Base-by-base conservation (phyloP, 2,888 invertebrate species). In the Spilosoma lubricipeda region DNA sequence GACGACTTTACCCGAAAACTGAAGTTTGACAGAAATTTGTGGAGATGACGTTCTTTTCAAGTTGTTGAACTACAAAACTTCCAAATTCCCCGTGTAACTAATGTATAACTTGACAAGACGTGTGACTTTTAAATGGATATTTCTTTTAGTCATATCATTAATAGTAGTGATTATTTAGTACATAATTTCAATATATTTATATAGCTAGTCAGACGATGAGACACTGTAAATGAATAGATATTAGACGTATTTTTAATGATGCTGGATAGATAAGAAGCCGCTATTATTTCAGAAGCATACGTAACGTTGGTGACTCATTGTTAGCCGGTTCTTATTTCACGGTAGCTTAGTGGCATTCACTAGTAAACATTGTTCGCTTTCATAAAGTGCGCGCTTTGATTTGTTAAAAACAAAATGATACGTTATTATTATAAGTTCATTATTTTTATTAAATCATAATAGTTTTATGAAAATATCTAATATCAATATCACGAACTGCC, bases 241-340 rank as follows among this genome's bases (percentile, higher is more conserved):
- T 52, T 66, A 67, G 52, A 69, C 30, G 39, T 36, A 36, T 11
- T 33, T 69, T 56, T 56, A 65, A 74, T 70, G 36, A 52, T 23
- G 56, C 23, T 67, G 23, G 42, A 33, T 70, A 69, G 52, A 84
- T 85, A 85, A 84, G 85, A 85, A 83, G 81, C 81, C 82, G 80
- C 80, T 79, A 84, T 86, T 90, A 90, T 89, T 91, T 89, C 88
- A 90, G 85, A 86, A 85, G 87, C 86, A 87, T 86, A 91, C 91
- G 90, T 91, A 91, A 91, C 90, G 86, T 87, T 81, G 83, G 91
- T 90, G 90, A 91, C 85, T 90, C 89, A 92, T 90, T 90, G 90
- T 91, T 85, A 85, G 87, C 85, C 86, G 87, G 86, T 87, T 88
- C 91, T 93, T 93, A 93, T 94, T 95, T 94, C 94, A 94, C 91